phyloP scores from a whole-genome alignment of 2,797 vertebrate species.

The Synaphobranchus kaupii region DNA sequence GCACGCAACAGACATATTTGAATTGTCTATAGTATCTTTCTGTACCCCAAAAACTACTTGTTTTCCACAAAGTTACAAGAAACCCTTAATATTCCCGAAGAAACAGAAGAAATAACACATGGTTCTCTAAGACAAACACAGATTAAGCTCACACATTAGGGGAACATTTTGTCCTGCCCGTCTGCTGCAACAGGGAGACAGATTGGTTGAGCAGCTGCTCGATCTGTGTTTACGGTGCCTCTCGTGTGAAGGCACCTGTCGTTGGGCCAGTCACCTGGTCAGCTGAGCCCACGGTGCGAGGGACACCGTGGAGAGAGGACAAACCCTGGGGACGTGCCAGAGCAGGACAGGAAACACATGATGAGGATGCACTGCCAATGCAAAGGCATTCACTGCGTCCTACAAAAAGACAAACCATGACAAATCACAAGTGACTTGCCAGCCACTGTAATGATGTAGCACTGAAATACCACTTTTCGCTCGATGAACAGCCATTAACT shows the following conservation, averaged over 20 bases:
- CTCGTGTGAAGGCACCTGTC: constrained; percentile 18
- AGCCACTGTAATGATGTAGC: neutral
- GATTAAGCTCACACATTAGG: neutral
- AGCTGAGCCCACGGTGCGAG: too few relatives aligned
- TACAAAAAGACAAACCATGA: too few relatives aligned
- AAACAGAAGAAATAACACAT: neutral
- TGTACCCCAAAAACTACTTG: neutral
- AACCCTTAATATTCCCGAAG: neutral
- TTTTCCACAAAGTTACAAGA: neutral
- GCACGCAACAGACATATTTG: neutral
- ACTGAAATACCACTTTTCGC: neutral
- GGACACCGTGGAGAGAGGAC: too few relatives aligned
- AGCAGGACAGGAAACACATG: neutral
- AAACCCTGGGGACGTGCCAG: neutral
- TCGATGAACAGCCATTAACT: neutral
- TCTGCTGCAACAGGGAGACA: neutral
- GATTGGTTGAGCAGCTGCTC: constrained; percentile 23
- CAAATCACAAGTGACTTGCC: neutral
- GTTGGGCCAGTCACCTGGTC: constrained; percentile 9
- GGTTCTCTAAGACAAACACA: constrained; percentile 26
- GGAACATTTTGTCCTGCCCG: neutral
- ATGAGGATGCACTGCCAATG: neutral
- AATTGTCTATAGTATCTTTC: neutral
- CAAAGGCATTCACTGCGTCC: too few relatives aligned
- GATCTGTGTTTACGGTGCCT: neutral